Conservation (phyloP, 2,113 vertebrate species). For the Phoenicopterus ruber region DNA sequence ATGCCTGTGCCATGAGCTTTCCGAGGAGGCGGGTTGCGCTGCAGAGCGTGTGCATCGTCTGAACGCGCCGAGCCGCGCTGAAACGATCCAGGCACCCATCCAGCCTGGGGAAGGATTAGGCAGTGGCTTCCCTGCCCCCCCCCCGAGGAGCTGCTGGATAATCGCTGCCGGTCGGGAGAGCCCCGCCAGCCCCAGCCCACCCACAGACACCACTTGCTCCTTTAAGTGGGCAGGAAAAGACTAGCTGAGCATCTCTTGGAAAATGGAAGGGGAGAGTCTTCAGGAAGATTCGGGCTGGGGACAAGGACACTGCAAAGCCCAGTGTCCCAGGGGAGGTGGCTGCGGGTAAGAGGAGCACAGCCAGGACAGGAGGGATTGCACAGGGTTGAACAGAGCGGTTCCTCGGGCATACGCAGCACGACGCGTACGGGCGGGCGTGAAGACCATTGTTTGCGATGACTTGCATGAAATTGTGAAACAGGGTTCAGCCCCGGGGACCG, state of each 20-base stretch:
- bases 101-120: background rate
- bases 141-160: background rate
- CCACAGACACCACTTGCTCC: background rate
- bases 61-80: background rate
- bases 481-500: background rate
- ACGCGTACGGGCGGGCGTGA: accelerated
- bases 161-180: background rate
- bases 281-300: background rate
- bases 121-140: background rate
- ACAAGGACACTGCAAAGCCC: background rate
- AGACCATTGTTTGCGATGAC: background rate
- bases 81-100: background rate
- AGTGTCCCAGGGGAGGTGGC: background rate
- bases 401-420: accelerated
- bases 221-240: background rate
- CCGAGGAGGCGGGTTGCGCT: background rate
- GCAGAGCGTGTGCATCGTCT: background rate
- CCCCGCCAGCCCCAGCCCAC: background rate
- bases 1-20: slow-evolving; percentile 14
- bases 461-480: background rate
- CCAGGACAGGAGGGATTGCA: accelerated
- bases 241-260: background rate
- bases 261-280: background rate
- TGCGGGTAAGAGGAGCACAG: background rate
- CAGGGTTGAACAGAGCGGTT: background rate